Evolutionary conservation across 2,797 vertebrate species (phyloP), one percentile per base, ranked within the genome.

Genomic region (Paguma larvata): DNA sequence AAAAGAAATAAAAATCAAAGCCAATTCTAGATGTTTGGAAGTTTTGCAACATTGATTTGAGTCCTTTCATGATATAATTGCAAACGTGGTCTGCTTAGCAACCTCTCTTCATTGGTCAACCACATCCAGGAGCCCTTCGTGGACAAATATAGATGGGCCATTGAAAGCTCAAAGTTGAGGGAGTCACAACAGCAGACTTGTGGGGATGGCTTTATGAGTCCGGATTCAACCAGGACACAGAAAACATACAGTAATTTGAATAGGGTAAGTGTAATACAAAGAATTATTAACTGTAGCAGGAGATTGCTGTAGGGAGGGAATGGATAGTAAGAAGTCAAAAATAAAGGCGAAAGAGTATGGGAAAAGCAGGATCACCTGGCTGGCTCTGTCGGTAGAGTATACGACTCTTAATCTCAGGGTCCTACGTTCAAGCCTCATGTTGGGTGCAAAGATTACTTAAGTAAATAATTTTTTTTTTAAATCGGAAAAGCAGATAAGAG

Each of bases 1-100:
- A 73, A 51, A 51, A 67, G 82, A 84, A 92, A 79, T 78, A 79
- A 83, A 95, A 85, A 84, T 62, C 56, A 87, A 94, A 46, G 4
- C 30, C 32, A 27, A 21, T 85, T 95, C 59, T 79, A 84, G 34
- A 18, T 68, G n/a, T 96, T 88, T 75, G 34, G 72, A 83, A 90
- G 48, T 83, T 94, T 62, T 83, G 7, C 48, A 77, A 48, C 44
- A 65, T 59, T 56, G 65, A 5, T 86, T 97, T 78, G 34, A 68
- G 67, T 72, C 25, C 46, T 88, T 93, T 75, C 44, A 23, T 46
- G 23, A 75, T 90, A 16, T 79, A 75, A 44, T 6, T 91, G 65
- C 68, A 90, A 91, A 34, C 27, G 3, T 34, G 59, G 32, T 83
- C 56, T 75, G 11, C 32, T 72, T 59, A n/a, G 41, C n/a, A 84